These are phyloP conservation scores for Cactoblastis cactorum DNA, from an alignment of 2,888 invertebrate species.

Conservation along the genomic window DNA sequence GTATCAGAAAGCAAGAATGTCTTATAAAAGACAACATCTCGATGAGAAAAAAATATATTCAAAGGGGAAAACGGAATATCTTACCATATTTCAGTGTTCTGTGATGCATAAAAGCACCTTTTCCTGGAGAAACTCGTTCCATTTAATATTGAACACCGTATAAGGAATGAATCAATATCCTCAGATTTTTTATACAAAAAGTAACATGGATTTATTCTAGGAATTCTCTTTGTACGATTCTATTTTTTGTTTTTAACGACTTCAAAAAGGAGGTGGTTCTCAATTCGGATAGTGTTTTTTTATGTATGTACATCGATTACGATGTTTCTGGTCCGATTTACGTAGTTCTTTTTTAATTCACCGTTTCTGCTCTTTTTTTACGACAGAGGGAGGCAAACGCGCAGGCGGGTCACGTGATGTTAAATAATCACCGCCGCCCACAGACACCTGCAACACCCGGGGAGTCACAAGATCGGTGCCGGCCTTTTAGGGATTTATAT, in stretches of 20 bases:
- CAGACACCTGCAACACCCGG: no score
- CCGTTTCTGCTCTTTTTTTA: no score
- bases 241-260: neutral
- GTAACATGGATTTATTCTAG: neutral
- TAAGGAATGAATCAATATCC: conserved; percentile 5
- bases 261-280: no score
- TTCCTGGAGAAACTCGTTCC: conserved; percentile 3
- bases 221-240: neutral
- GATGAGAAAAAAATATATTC: conserved; percentile 11
- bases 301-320: no score
- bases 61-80: conserved; percentile 8
- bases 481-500: no score
- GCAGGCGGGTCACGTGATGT: no score
- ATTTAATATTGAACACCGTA: conserved; percentile 10
- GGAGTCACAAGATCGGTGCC: no score
- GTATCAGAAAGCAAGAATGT: neutral
- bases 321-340: no score
- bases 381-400: no score
- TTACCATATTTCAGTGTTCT: conserved; percentile 10
- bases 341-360: no score
- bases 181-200: neutral
- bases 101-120: conserved; percentile 15
- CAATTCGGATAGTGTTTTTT: no score
- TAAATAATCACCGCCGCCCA: no score
- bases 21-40: conserved; percentile 8